Evolutionary conservation across 92 coral and sea anemone genomes (phyloP), one percentile per base, ranked within the genome.

Genomic region (Phenganax stokvisi): DNA sequence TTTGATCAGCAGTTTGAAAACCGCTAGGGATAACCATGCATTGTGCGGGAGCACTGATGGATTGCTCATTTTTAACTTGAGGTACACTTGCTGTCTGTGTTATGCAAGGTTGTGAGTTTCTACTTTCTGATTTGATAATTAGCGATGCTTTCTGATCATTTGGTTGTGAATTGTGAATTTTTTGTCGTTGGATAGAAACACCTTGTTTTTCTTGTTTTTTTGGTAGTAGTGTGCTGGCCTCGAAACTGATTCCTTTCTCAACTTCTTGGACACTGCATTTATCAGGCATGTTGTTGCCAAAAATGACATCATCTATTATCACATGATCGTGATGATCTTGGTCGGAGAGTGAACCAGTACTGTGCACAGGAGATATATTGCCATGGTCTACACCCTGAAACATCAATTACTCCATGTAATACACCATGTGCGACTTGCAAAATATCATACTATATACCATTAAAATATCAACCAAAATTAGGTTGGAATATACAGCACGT

Each of bases 181-280:
- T 6, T 6, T 61, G 73, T 37, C 0, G 73, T 29, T 28, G 53
- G 13, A 10, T 13, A 30, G 31, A 53, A 3, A 11, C 17, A 3
- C 47, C 17, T 37, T 68, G 30, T 55, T 0, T 6, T 30, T 20
- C 13, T 47, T 57, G 83, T 65, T 62, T 30, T 56, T 16, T 59
- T 51, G 51, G 74, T 13, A 57, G 8, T 0, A 29, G 37, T 9
- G 20, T 30, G 13, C 12, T 37, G 17, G 72, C 72, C 47, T 29
- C 44, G 3, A 79, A 79, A 51, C 74, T 79, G 53, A 79, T 64
- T 10, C 83, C 83, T 51, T 64, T 64, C 17, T 79, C 74, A 13
- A 79, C 65, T 64, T 79, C 83, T 54, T 79, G 73, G 28, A 79
- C 31, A 63, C 63, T 79, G 56, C 83, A 79, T 30, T 79, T 61